Percentiles rank a stretch among this genome's conserved stretches.
These are phyloP conservation scores for Cirrhinus mrigala DNA, from an alignment of 2,797 vertebrate species.

Conservation along the genomic window DNA sequence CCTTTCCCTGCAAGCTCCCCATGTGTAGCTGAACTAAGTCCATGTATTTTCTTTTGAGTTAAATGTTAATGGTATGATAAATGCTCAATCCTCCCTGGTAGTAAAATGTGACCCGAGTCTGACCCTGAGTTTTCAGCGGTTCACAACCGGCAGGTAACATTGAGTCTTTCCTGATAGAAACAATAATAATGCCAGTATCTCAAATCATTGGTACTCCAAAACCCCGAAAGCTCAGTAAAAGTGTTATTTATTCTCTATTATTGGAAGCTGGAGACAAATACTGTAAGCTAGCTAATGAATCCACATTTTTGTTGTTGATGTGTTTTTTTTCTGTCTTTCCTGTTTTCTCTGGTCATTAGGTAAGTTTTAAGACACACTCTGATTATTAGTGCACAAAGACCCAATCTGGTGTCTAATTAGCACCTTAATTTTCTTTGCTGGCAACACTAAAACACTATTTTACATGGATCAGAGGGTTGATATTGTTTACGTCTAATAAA, in stretches of 20 bases:
- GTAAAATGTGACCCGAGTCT: slow-evolving; percentile 33
- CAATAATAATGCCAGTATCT: neutral
- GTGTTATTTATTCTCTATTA: neutral
- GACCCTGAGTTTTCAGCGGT: slow-evolving; percentile 31
- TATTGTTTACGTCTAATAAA: slow-evolving; percentile 36
- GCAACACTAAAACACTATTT: slow-evolving; percentile 39
- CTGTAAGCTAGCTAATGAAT: slow-evolving; percentile 14
- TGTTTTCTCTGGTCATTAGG: slow-evolving; percentile 56
- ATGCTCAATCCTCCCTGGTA: slow-evolving; percentile 9
- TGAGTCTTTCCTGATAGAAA: neutral
- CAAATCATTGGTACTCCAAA: neutral
- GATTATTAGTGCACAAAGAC: slow-evolving; percentile 32
- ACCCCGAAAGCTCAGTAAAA: neutral
- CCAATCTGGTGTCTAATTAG: slow-evolving; percentile 58
- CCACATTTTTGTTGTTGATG: slow-evolving; percentile 24
- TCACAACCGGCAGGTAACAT: slow-evolving; percentile 58
- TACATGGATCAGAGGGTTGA: slow-evolving; percentile 41
- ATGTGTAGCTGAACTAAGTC: slow-evolving; percentile 14
- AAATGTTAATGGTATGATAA: slow-evolving; percentile 51
- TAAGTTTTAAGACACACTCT: slow-evolving; percentile 53
- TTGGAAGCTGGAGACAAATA: neutral
- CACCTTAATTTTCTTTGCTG: slow-evolving; percentile 46
- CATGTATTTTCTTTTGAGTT: slow-evolving; percentile 34
- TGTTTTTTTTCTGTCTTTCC: slow-evolving; percentile 12
- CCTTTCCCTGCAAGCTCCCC: neutral